Evolutionary conservation across 1,140 invertebrate species (phyloP).

Genomic region (Venturia canescens): DNA sequence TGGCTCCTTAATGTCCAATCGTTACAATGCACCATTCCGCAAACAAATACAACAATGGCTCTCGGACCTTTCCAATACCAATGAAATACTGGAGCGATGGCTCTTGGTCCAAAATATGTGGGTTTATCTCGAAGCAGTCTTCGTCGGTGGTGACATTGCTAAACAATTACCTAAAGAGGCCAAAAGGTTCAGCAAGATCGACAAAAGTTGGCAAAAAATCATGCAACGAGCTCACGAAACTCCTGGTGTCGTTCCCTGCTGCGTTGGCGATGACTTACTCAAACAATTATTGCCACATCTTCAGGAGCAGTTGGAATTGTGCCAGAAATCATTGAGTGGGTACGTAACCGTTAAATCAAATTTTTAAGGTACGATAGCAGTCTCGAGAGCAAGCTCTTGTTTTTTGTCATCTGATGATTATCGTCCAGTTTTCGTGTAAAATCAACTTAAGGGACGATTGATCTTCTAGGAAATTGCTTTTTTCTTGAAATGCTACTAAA

Average conservation of each 20-base stretch:
- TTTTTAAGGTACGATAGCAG: neutral
- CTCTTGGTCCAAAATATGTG: constrained; percentile 98
- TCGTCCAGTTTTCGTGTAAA: no score
- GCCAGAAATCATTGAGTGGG: constrained; percentile 97
- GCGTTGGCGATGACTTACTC: constrained; percentile 95
- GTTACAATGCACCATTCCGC: constrained; percentile 97
- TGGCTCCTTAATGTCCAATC: constrained; percentile 94
- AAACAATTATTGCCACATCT: constrained; percentile 95
- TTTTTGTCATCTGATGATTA: no score
- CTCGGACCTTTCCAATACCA: constrained; percentile 95
- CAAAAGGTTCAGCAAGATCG: constrained; percentile 96
- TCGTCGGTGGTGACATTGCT: constrained; percentile 98
- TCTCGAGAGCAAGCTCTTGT: neutral
- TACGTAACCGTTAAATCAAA: constrained; percentile 60
- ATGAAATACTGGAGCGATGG: constrained; percentile 98
- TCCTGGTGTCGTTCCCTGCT: constrained; percentile 95
- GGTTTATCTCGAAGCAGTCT: constrained; percentile 98
- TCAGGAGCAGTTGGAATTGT: constrained; percentile 97
- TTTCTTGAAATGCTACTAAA: neutral
- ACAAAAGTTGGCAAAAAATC: constrained; percentile 98
- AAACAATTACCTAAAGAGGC: constrained; percentile 97
- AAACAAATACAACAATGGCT: constrained; percentile 98
- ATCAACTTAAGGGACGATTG: no score
- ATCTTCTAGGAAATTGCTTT: no score
- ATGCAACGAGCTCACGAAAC: constrained; percentile 97